Base-by-base conservation (phyloP, 2,797 vertebrate species). In the Cyclura pinguis region DNA sequence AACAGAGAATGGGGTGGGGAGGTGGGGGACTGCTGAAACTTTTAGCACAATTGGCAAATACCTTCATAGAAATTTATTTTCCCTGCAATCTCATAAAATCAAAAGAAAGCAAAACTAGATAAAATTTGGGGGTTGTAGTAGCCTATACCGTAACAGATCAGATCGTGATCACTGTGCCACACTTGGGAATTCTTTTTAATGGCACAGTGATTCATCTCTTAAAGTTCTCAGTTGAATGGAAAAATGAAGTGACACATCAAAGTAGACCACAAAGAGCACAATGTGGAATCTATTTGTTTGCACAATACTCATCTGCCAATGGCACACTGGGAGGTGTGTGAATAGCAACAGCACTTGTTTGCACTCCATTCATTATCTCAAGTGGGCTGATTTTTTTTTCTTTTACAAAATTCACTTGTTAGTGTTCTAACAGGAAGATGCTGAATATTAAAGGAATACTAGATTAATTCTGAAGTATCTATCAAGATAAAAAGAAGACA, bases 201-300 rank as follows among this genome's bases (percentile, higher is more conserved):
- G 78, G n/a, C 64, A 82, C 50, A 35, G 29, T 90, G 89, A 90
- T 57, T 90, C 89, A 90, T 86, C 55, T 62, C 80, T 64, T 77
- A 35, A 35, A 42, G 47, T 50, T 74, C 55, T 62, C 85, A 52
- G 80, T 32, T 22, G 59, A 52, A 83, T 57, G 27, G 47, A 73
- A 83, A 81, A 47, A 83, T 87, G 67, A 76, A 77, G 14, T 91
- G 47, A 83, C 80, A 90, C 59, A 77, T 57, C 67, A 67, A 89
- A 87, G 47, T 84, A 91, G 84, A 85, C 85, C 85, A 91, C 80
- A 77, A 62, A 50, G 55, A 84, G 74, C 55, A 77, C 47, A 52
- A n/a, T 87, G 80, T 59, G 80, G 80, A 64, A 77, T 91, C 80
- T 90, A 76, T 83, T 87, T 90, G 84, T 86, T 86, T 83, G 80